Percentiles rank a stretch among this genome's conserved stretches.
phyloP scores from a whole-genome alignment of 2,113 vertebrate species.

The Istiophorus platypterus region DNA sequence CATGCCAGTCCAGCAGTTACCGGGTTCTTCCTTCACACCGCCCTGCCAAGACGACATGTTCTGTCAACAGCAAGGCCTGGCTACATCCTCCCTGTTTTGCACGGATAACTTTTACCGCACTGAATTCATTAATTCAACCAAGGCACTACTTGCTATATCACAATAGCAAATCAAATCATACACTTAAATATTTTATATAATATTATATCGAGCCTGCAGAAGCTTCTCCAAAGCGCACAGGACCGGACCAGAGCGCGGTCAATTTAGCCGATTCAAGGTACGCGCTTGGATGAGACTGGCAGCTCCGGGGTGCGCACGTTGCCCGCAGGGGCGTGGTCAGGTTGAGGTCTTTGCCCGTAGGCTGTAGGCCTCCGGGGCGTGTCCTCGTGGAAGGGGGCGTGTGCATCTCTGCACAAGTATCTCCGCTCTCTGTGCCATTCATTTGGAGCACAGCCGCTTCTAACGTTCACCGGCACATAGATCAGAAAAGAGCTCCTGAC shows the following conservation, averaged over 20 bases:
- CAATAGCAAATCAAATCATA: not conserved
- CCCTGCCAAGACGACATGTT: constrained; percentile 59
- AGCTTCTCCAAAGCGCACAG: constrained; percentile 2
- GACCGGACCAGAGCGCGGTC: constrained; percentile 16
- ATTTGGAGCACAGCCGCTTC: constrained; percentile 59
- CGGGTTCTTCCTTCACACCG: constrained; percentile 58
- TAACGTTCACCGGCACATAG: constrained; percentile 43
- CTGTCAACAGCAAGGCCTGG: constrained; percentile 50
- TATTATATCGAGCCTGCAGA: not conserved
- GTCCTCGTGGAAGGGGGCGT: constrained; percentile 67
- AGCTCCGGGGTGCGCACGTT: constrained; percentile 47
- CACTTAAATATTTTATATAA: not conserved
- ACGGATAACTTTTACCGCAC: constrained; percentile 9
- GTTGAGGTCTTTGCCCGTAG: constrained; percentile 15
- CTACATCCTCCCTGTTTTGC: constrained; percentile 43
- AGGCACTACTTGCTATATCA: not conserved
- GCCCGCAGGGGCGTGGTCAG: constrained; percentile 58
- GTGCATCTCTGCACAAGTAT: constrained; percentile 50
- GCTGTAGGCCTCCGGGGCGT: constrained; percentile 62
- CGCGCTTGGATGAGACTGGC: constrained; percentile 15
- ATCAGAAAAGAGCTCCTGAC: constrained; percentile 44
- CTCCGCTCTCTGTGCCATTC: constrained; percentile 61
- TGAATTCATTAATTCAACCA: not conserved
- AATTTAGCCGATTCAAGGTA: constrained; percentile 27
- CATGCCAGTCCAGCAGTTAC: constrained; percentile 43